Evolutionary conservation across 2,113 vertebrate genomes (phyloP).

Genomic region (Zosterops borbonicus): DNA sequence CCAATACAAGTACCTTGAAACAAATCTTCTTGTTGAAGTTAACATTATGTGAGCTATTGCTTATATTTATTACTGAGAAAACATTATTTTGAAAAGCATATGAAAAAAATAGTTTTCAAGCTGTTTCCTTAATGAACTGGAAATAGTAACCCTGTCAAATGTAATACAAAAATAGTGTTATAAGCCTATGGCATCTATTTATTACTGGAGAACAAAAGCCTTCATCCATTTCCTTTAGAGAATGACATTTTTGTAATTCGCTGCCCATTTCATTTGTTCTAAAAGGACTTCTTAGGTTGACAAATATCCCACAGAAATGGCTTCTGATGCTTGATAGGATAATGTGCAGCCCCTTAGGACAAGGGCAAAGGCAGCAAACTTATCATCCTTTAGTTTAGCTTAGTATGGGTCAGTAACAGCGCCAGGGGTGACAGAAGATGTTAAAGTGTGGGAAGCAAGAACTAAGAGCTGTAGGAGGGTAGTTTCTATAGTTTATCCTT

Average conservation of each 20-base stretch:
- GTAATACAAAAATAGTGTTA: slow-evolving; percentile 84
- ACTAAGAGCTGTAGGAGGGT: slow-evolving; percentile 83
- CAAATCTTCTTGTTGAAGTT: slow-evolving; percentile 53
- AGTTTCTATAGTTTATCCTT: slow-evolving; percentile 84
- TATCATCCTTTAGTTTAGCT: slow-evolving; percentile 89
- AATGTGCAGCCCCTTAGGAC: slow-evolving; percentile 86
- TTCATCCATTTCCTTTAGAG: slow-evolving; percentile 85
- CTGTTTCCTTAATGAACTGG: slow-evolving; percentile 82
- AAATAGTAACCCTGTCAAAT: slow-evolving; percentile 83
- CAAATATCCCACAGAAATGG: slow-evolving; percentile 85
- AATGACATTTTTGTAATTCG: slow-evolving; percentile 85
- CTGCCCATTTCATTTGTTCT: slow-evolving; percentile 86
- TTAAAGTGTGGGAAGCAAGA: slow-evolving; percentile 85
- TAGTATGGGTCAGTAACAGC: slow-evolving; percentile 86
- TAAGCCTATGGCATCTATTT: slow-evolving; percentile 81
- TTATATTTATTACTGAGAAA: slow-evolving; percentile 71
- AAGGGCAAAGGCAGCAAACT: slow-evolving; percentile 87
- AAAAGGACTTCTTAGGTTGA: slow-evolving; percentile 82
- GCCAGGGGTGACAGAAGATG: slow-evolving; percentile 85
- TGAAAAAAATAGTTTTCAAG: slow-evolving; percentile 76
- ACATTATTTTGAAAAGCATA: slow-evolving; percentile 77
- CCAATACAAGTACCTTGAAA: slow-evolving; percentile 45
- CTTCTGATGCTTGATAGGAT: slow-evolving; percentile 87
- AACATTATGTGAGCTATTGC: slow-evolving; percentile 36
- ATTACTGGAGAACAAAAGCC: slow-evolving; percentile 83